These are phyloP conservation scores for Acronicta leporina DNA, from an alignment of 2,888 invertebrate species.

Conservation along the genomic window DNA sequence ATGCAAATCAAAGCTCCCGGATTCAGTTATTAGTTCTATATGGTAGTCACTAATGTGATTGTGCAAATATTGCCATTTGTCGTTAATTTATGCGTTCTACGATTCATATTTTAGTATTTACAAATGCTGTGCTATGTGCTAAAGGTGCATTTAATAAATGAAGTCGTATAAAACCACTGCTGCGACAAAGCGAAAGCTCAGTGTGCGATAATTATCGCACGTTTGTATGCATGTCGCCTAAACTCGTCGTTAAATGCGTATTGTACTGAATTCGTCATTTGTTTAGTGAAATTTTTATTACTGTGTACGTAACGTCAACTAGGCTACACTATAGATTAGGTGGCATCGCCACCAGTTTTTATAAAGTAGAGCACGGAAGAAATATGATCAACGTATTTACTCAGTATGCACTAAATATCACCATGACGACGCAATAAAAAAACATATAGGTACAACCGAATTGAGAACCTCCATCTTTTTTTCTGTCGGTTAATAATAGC, in stretches of 20 bases:
- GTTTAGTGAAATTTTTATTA: slow-evolving; percentile 68
- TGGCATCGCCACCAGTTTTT: slow-evolving; percentile 10
- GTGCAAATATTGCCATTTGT: slow-evolving; percentile 27
- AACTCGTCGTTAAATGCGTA: slow-evolving; percentile 41
- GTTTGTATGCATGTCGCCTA: slow-evolving; percentile 53
- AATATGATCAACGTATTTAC: no score
- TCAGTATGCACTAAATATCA: no score
- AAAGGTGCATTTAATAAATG: no score
- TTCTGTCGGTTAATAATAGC: no score
- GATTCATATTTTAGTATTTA: slow-evolving; percentile 21
- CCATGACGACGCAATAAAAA: no score
- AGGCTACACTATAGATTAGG: slow-evolving; percentile 17
- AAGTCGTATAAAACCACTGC: slow-evolving; percentile 4
- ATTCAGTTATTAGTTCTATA: slow-evolving; percentile 13
- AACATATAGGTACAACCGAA: no score
- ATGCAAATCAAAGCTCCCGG: slow-evolving; percentile 17
- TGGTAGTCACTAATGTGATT: slow-evolving; percentile 20
- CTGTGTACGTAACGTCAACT: slow-evolving; percentile 54
- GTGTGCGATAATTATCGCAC: slow-evolving; percentile 26
- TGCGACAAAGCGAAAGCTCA: slow-evolving; percentile 28
- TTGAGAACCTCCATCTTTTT: no score
- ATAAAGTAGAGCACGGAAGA: no score
- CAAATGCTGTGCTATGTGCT: slow-evolving; percentile 7
- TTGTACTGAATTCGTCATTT: slow-evolving; percentile 52
- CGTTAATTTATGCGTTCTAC: slow-evolving; percentile 24